Evolutionary conservation across 2,888 invertebrate genomes (phyloP).

Genomic region (Drosophila kuntzei): DNA sequence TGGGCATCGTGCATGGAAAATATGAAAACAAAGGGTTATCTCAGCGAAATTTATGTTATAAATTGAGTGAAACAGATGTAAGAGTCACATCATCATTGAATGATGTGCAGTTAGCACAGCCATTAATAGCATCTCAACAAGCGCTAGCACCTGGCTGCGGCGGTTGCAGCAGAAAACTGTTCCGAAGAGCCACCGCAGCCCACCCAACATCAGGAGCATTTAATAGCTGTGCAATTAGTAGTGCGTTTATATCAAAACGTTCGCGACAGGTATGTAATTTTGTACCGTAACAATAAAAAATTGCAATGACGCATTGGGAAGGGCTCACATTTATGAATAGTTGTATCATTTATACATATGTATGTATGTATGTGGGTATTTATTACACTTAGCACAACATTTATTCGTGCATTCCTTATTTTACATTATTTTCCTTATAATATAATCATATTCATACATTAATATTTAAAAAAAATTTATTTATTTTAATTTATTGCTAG

Average conservation of each 20-base stretch:
- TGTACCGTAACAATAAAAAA: not conserved
- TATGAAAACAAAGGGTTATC: not conserved
- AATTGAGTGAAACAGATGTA: not conserved
- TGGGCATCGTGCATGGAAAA: not conserved
- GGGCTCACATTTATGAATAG: not conserved
- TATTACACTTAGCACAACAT: too few species aligned
- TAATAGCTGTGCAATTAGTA: not conserved
- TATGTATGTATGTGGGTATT: not conserved
- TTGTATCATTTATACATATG: not conserved
- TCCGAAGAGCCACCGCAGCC: constrained; percentile 5
- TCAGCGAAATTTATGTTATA: not conserved
- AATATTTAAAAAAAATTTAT: too few species aligned
- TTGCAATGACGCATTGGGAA: not conserved
- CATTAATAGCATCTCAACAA: not conserved
- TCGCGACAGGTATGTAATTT: constrained; percentile 1
- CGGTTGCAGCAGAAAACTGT: constrained; percentile 11
- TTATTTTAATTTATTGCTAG: too few species aligned
- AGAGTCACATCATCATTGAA: not conserved
- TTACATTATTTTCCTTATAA: too few species aligned
- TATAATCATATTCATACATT: too few species aligned
- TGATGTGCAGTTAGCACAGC: not conserved
- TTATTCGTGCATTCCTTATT: too few species aligned
- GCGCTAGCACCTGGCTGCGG: constrained; percentile 3
- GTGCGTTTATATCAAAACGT: not conserved
- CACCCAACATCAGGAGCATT: constrained; percentile 1